Conservation (phyloP, 1,140 invertebrate species). For the Drosophila nigrodunni region DNA sequence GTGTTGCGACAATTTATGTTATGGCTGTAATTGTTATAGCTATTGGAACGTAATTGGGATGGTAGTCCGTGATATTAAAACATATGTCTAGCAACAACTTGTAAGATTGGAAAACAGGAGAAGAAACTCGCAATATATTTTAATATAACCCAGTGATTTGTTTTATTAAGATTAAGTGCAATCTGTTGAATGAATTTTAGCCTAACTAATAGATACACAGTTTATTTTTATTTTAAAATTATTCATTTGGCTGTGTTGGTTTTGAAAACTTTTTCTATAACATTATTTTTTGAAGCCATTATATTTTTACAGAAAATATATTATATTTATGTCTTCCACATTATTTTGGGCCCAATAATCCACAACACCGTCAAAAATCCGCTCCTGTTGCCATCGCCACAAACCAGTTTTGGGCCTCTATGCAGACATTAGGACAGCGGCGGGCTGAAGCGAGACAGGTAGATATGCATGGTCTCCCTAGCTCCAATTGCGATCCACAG, state of each 20-base stretch:
- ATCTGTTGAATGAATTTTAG: not conserved
- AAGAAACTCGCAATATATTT: not conserved
- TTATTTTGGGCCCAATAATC: conserved; percentile 28
- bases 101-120: not conserved
- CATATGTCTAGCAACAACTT: conserved; percentile 22
- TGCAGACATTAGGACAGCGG: conserved; percentile 10
- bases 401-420: conserved; percentile 58
- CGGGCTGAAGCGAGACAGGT: conserved; percentile 41
- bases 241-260: too few species aligned
- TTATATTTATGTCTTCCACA: too few species aligned
- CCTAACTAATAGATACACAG: too few species aligned
- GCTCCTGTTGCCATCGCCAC: conserved; percentile 39
- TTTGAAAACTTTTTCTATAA: too few species aligned
- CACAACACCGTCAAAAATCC: conserved; percentile 10
- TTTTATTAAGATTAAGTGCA: not conserved
- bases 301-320: too few species aligned
- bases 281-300: too few species aligned
- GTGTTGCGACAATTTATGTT: conserved; percentile 75
- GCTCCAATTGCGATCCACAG: conserved; percentile 64
- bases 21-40: conserved; percentile 75
- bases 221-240: too few species aligned
- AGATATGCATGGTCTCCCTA: conserved; percentile 38
- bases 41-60: conserved; percentile 32
- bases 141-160: not conserved
- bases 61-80: conserved; percentile 5